Evolutionary conservation across 92 coral and sea anemone genomes (phyloP).

Genomic region (Pocillopora grandis): DNA sequence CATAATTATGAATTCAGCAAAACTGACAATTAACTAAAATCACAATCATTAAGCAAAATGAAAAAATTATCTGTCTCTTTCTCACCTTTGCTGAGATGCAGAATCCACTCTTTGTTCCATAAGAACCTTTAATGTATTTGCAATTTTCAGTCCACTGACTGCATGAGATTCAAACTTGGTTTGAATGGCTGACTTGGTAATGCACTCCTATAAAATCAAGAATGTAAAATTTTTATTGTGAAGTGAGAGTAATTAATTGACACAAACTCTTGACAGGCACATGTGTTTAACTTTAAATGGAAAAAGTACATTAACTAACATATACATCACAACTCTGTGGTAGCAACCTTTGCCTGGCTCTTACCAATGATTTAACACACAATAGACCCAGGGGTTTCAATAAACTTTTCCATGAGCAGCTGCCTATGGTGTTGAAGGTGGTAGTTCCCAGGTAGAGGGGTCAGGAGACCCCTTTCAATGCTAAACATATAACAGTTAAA

Average conservation of each 20-base stretch:
- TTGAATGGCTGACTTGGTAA: constrained; percentile 94
- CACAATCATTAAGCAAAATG: not conserved
- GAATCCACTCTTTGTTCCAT: constrained; percentile 90
- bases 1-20: not conserved
- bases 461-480: too few species aligned
- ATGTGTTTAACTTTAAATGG: too few species aligned
- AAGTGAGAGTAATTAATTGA: too few species aligned
- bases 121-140: constrained; percentile 59
- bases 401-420: too few species aligned
- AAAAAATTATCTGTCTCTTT: not conserved
- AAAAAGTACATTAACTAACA: too few species aligned
- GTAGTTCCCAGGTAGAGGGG: too few species aligned
- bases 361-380: too few species aligned
- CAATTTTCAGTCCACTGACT: constrained; percentile 82
- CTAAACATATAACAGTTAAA: too few species aligned
- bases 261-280: not conserved
- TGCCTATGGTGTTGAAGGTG: too few species aligned
- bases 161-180: constrained; percentile 99
- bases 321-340: too few species aligned
- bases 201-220: constrained; percentile 75
- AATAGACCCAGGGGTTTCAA: too few species aligned
- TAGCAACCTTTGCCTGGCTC: too few species aligned
- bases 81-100: constrained; percentile 86
- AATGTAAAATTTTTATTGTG: not conserved
- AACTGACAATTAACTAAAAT: not conserved